phyloP scores from a whole-genome alignment of 37 sponge, comb jelly and placozoan species.

The Geodia barretti region DNA sequence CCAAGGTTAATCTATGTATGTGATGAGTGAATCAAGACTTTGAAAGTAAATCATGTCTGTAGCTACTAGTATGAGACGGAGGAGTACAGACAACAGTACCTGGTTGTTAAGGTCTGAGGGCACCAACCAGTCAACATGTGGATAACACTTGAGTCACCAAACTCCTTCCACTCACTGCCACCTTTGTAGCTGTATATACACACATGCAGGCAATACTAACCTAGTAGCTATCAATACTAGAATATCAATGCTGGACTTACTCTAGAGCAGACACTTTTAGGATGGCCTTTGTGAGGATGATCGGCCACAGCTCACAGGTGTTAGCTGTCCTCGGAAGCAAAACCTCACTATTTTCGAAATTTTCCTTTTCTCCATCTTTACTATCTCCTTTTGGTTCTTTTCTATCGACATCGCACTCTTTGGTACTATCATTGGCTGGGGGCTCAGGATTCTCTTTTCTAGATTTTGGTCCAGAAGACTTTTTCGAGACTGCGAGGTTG shows the following conservation, averaged over 20 bases:
- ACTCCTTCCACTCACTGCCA: conserved; percentile 36
- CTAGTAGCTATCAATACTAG: background rate
- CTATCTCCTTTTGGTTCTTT: background rate
- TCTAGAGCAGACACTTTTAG: conserved; percentile 86
- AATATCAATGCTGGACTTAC: conserved; percentile 54
- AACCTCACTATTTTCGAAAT: conserved; percentile 15
- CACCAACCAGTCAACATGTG: conserved; percentile 93
- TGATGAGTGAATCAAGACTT: no score
- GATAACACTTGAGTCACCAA: conserved; percentile 74
- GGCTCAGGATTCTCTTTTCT: no score
- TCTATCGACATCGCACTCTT: background rate
- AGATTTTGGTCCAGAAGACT: background rate
- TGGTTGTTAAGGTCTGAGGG: conserved; percentile 31
- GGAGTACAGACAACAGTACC: no score
- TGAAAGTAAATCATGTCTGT: no score
- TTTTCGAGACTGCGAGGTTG: conserved; percentile 69
- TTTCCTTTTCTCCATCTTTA: no score
- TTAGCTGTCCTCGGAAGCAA: conserved; percentile 77
- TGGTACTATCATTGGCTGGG: background rate
- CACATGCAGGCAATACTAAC: no score
- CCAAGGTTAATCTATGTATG: no score
- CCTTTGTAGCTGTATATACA: conserved; percentile 22
- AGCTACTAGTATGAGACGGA: no score
- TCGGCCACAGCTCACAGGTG: conserved; percentile 86
- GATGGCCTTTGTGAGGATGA: conserved; percentile 87